A percentile compares a stretch with the other conserved stretches of the same genome.
Conservation (phyloP, 2,113 vertebrate genomes). For the Coracopsis vasa region DNA sequence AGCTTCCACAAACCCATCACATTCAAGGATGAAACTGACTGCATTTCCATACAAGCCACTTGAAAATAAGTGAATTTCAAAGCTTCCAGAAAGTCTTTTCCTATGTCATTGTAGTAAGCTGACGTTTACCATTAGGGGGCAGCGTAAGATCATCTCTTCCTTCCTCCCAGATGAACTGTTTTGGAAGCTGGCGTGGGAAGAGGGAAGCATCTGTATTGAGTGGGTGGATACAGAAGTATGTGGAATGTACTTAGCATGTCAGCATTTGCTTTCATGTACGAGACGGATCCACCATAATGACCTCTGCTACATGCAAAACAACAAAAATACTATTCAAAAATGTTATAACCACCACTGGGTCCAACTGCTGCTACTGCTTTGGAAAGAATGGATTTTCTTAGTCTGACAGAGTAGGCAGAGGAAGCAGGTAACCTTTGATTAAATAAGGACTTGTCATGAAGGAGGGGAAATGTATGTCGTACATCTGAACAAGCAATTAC, state of each 20-base stretch:
- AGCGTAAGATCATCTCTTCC: constrained; percentile 57
- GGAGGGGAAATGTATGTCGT: not conserved
- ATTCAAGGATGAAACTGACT: not conserved
- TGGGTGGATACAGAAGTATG: constrained; percentile 51
- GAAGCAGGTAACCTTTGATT: not conserved
- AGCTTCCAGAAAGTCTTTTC: not conserved
- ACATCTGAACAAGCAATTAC: not conserved
- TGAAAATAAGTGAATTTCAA: not conserved
- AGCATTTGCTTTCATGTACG: constrained; percentile 41
- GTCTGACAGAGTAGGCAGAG: not conserved
- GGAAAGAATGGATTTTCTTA: not conserved
- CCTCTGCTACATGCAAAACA: constrained; percentile 61
- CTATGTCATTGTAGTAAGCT: not conserved
- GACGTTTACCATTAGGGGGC: constrained; percentile 79
- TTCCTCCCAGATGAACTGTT: not conserved
- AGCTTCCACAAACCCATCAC: not conserved
- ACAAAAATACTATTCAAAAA: not conserved
- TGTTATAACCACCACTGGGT: not conserved
- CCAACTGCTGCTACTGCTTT: not conserved
- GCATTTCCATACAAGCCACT: not conserved
- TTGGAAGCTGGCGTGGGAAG: constrained; percentile 6
- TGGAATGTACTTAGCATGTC: constrained; percentile 50
- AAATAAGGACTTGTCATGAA: not conserved
- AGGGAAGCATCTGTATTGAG: constrained; percentile 6
- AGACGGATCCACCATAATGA: constrained; percentile 73